These are phyloP conservation scores for Ditylenchus dipsaci DNA, from an alignment of 1,140 invertebrate genomes.

Conservation along the genomic window DNA sequence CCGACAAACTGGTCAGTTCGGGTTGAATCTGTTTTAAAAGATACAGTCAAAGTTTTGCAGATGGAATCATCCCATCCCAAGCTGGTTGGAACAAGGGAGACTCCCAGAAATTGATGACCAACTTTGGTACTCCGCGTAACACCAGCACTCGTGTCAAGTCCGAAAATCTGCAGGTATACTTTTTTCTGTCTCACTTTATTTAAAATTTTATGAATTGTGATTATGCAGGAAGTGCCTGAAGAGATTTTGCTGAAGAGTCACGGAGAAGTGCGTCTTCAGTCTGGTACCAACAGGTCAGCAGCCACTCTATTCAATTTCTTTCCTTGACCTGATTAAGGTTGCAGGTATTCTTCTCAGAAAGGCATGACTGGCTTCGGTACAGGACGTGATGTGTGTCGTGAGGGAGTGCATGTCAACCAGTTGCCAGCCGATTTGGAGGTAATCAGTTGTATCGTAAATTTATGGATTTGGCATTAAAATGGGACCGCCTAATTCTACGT, in stretches of 20 bases:
- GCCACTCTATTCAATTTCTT: neutral
- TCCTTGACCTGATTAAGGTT: neutral
- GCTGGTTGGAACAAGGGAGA: constrained; percentile 59
- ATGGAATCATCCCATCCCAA: constrained; percentile 57
- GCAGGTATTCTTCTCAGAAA: constrained; percentile 24
- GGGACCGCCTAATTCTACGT: no score
- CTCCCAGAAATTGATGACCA: constrained; percentile 58
- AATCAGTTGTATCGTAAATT: neutral
- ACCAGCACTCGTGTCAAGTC: constrained; percentile 56
- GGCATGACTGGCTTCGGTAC: constrained; percentile 55
- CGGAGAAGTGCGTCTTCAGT: constrained; percentile 58
- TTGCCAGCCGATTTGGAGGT: constrained; percentile 55
- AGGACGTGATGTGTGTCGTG: constrained; percentile 57
- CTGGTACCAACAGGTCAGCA: constrained; percentile 49
- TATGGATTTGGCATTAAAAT: no score
- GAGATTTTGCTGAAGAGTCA: constrained; percentile 48
- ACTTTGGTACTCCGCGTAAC: constrained; percentile 58
- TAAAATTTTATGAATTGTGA: neutral
- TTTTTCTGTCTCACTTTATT: neutral
- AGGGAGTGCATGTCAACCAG: constrained; percentile 50
- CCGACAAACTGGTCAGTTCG: constrained; percentile 46
- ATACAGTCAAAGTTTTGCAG: neutral
- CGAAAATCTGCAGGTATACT: constrained; percentile 51
- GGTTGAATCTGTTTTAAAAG: constrained; percentile 5
- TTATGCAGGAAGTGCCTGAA: constrained; percentile 53